Base-by-base conservation (phyloP, 1,140 invertebrate species). In the Galleria mellonella region DNA sequence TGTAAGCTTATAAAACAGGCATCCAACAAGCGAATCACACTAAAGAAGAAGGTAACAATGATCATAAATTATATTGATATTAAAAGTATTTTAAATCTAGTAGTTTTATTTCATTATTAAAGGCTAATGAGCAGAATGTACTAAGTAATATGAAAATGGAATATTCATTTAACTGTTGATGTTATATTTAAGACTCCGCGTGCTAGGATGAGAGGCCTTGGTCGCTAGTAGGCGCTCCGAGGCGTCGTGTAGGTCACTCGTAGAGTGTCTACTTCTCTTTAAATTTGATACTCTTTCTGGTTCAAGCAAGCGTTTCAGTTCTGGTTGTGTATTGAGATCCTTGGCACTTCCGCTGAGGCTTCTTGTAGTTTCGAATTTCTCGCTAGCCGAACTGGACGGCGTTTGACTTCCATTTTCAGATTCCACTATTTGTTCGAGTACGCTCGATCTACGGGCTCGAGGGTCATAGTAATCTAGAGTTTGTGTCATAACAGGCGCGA, bases 111-210 rank as follows among this genome's bases (percentile, higher is more conserved):
- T 32, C 4, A 14, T 12, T 35, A 59, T 47, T 63, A 63, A 58
- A 39, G 27, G 33, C 66, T 77, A 77, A 73, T 81, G 71, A 81
- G 71, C 74, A 83, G 46, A 51, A 45, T 47, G 23, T 47, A n/a
- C 51, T 30, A 47, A 50, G 42, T 56, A 56, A 55, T 32, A 49
- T 31, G 43, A 31, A 62, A 68, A 60, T 78, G 69, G 70, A 72
- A 77, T 79, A 45, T 58, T 57, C 30, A 65, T 52, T 74, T 78
- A 82, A 63, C 66, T 74, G 50, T 82, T 81, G 50, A 79, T 69
- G 53, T 85, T 83, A 50, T 76, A 78, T 62, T 87, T 87, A 39
- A 87, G 74, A 53, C 83, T 86, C 36, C 81, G 74, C 4, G 83
- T 75, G 56, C 82, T 86, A 5, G 83, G 76, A 42, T 86, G 82